Conservation (phyloP, 1,140 invertebrate species). For the Hyles euphorbiae region DNA sequence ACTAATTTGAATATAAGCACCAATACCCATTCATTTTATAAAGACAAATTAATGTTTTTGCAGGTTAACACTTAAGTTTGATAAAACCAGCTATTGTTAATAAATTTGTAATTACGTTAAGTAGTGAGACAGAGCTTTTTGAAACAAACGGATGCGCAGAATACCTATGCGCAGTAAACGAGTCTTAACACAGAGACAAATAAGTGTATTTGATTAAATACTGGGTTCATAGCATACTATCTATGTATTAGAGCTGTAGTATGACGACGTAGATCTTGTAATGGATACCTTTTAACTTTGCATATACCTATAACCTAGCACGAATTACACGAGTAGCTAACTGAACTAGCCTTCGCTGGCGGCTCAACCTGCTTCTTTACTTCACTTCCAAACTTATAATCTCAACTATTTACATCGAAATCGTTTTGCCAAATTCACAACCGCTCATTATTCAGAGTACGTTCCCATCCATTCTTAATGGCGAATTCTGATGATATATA, state of each 20-base stretch:
- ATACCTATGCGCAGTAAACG: not conserved
- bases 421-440: no score
- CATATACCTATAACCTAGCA: slow-evolving; percentile 14
- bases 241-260: slow-evolving; percentile 30
- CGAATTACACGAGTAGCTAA: slow-evolving; percentile 11
- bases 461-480: slow-evolving; percentile 32
- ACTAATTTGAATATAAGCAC: no score
- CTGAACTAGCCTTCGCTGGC: no score
- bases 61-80: no score
- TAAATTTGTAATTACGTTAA: not conserved
- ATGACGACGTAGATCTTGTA: slow-evolving; percentile 25
- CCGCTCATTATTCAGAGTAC: slow-evolving; percentile 1
- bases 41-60: no score
- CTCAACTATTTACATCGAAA: no score
- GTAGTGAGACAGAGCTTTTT: not conserved
- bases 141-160: not conserved
- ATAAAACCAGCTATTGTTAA: no score
- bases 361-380: no score
- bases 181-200: no score
- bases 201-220: slow-evolving; percentile 15
- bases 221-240: slow-evolving; percentile 14
- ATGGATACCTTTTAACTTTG: slow-evolving; percentile 16
- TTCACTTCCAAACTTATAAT: no score
- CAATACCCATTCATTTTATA: no score
- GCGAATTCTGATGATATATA: slow-evolving; percentile 34